phyloP scores from a whole-genome alignment of 1,140 invertebrate species.

The Mizuhopecten yessoensis region DNA sequence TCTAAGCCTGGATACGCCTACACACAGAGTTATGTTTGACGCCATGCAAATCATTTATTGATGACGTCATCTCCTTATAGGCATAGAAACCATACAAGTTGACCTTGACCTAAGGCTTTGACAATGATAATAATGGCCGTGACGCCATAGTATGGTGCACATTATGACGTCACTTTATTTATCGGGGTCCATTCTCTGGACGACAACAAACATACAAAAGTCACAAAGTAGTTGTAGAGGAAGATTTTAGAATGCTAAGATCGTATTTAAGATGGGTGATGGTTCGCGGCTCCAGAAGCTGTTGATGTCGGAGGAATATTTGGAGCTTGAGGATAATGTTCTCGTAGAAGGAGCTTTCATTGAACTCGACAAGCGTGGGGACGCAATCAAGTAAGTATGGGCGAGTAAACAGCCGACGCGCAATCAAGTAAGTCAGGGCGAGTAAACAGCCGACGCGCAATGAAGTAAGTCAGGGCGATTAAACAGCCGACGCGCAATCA shows the following conservation, averaged over 20 bases:
- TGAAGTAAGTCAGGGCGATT: too few relatives aligned
- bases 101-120: too few relatives aligned
- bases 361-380: constrained; percentile 42
- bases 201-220: background rate
- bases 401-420: background rate
- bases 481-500: too few relatives aligned
- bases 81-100: background rate
- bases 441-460: too few relatives aligned
- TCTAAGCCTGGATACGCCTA: too few relatives aligned
- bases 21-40: too few relatives aligned
- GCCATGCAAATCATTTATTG: background rate
- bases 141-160: background rate
- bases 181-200: background rate
- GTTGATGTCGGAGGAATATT: constrained; percentile 19
- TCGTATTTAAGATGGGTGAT: background rate
- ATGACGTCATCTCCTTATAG: background rate
- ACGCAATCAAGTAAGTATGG: background rate
- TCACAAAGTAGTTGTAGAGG: background rate
- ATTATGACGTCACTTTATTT: constrained; percentile 24
- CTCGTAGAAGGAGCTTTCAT: constrained; percentile 43
- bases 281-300: constrained; percentile 36
- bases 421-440: too few relatives aligned
- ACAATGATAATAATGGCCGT: background rate
- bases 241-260: background rate
- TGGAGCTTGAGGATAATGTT: constrained; percentile 42